Base-by-base conservation (phyloP, 1,140 invertebrate species). In the Bombus confusus region DNA sequence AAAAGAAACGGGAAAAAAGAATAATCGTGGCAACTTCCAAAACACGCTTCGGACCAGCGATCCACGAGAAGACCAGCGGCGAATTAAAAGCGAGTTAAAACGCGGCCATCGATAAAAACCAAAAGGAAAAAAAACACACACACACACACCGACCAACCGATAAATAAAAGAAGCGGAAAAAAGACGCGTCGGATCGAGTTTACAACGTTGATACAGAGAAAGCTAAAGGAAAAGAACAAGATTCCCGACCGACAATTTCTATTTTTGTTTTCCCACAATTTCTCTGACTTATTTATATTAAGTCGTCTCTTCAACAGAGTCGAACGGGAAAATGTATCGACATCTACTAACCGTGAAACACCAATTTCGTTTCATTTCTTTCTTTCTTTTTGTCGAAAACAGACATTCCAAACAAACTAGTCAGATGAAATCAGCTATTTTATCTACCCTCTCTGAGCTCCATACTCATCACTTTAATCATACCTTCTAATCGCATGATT, bases 401-500 rank as follows among this genome's bases (percentile, higher is more conserved):
- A 0, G 47, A 52, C 47, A 52, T 52, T 52, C 8, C 18, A 52
- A 52, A 52, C 22, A 52, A 22, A 6, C 6, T 22, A 52, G 18
- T 8, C 47, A 52, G 0, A 52, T 52, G 18, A 52, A 22, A 52
- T 52, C 47, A 22, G 18, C 47, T 52, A 52, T 52, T 22, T 22
- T 8, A 52, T 52, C 1, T n/a, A n/a, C 28, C 59, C 59, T 28
- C 59, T 28, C 9, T 9, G 15, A 34, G 22, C 71, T 59, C 25
- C n/a, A 6, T 13, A 31, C 47, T 43, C 8, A 28, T 57, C 57
- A 59, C 52, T 83, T 79, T 80, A 88, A 88, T 88, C 79, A 83
- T 83, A 83, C 66, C 64, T 80, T 68, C 62, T 88, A 86, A 89
- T 89, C 82, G 64, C 85, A 82, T 71, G 86, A 88, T 71, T 89